Conservation (phyloP, 2,888 invertebrate genomes). For the Papilio protenor region DNA sequence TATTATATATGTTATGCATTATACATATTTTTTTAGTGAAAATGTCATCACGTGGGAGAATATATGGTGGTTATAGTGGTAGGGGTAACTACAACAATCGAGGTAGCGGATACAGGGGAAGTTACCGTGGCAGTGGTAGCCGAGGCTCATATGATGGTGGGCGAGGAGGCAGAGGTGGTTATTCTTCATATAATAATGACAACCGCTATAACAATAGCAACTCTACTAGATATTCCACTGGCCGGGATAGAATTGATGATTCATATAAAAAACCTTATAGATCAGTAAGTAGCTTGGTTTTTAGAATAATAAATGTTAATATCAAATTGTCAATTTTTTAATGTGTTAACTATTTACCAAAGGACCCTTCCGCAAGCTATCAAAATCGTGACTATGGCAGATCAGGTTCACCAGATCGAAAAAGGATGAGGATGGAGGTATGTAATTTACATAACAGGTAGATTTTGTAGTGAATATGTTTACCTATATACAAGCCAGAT, state of each 20-base stretch:
- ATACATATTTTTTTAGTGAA: conserved; percentile 46
- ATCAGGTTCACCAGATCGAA: conserved; percentile 86
- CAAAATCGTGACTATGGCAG: conserved; percentile 83
- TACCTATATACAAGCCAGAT: not conserved
- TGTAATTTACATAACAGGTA: conserved; percentile 54
- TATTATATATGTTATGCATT: not conserved
- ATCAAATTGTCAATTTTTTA: conserved; percentile 25
- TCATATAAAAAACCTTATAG: conserved; percentile 79
- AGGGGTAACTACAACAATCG: conserved; percentile 70
- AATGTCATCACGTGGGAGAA: conserved; percentile 81
- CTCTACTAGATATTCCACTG: conserved; percentile 69
- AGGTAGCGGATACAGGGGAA: conserved; percentile 70
- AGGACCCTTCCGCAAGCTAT: conserved; percentile 80
- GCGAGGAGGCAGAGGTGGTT: conserved; percentile 73
- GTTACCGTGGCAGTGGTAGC: conserved; percentile 70
- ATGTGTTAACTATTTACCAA: conserved; percentile 48
- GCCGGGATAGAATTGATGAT: conserved; percentile 76
- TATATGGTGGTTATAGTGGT: conserved; percentile 67
- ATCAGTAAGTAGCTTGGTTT: conserved; percentile 65
- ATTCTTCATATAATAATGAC: conserved; percentile 73
- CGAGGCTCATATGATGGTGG: conserved; percentile 74
- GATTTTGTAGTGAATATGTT: not conserved
- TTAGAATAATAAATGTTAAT: not conserved
- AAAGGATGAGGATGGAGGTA: conserved; percentile 86
- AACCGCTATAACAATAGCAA: conserved; percentile 72